Conservation (phyloP, 2,888 invertebrate genomes). For the Muschampia plurimacula region DNA sequence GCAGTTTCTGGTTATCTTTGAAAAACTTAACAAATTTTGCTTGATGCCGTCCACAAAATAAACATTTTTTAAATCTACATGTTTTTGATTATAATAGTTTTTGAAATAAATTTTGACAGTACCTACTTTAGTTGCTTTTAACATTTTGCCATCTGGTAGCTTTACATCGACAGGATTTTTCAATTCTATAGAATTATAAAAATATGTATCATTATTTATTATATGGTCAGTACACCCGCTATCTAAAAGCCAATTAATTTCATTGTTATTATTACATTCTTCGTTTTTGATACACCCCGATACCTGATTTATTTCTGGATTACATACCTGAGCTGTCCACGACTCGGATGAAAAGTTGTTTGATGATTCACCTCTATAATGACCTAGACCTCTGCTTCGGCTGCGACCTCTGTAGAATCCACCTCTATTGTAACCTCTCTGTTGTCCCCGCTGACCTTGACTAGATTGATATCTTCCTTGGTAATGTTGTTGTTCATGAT, state of each 20-base stretch:
- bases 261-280: slow-evolving; percentile 40
- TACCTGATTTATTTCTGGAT: slow-evolving; percentile 4
- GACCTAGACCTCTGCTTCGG: not conserved
- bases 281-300: not conserved
- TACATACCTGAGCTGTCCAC: not conserved
- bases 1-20: slow-evolving; percentile 41
- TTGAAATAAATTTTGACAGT: slow-evolving; percentile 8
- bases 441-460: not conserved
- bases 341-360: not conserved
- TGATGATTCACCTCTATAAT: not conserved
- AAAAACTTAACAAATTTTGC: slow-evolving; percentile 48
- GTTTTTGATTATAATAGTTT: slow-evolving; percentile 40
- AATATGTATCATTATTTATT: slow-evolving; percentile 23
- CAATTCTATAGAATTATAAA: slow-evolving; percentile 9
- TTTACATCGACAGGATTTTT: not conserved
- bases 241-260: slow-evolving; percentile 48
- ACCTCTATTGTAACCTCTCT: not conserved
- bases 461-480: not conserved
- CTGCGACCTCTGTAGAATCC: not conserved
- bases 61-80: slow-evolving; percentile 44
- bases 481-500: not conserved
- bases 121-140: not conserved
- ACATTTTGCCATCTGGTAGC: not conserved
- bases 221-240: slow-evolving; percentile 46
- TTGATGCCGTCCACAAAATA: slow-evolving; percentile 36